Base-by-base conservation (phyloP, 2,797 vertebrate species). In the Enteromius radiatus region DNA sequence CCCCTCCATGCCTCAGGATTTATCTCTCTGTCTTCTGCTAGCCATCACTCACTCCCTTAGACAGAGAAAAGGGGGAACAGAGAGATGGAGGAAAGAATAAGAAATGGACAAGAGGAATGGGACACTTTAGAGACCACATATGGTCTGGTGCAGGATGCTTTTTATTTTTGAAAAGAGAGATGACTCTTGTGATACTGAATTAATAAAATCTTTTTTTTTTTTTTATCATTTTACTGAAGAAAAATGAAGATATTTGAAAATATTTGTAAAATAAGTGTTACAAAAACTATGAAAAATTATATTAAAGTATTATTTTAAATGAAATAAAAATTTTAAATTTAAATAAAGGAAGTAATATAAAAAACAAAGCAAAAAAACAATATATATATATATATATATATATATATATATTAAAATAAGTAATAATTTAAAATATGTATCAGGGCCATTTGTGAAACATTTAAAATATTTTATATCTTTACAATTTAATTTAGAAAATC, bases 11-110 rank as follows among this genome's bases (percentile, higher is more conserved):
- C 76, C 82, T 91, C 92, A 91, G 95, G 93, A 97, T 97, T 96
- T 96, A 96, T 97, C 95, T 96, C 93, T 91, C 93, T 88, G 84
- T 91, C 93, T 90, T 88, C 93, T 92, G 92, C 90, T 93, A 86
- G 83, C 91, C 90, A 96, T 97, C 95, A 93, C 94, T 97, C 96
- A 97, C 93, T 93, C 86, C 84, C 91, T 91, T 90, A 75, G 78
- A 43, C 90, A 90, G 92, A 90, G 87, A 82, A 56, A 87, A 86
- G 89, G 90, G 78, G 82, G 82, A 82, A 84, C 83, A 80, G 75
- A 78, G 86, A 81, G 74, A 84, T 81, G 84, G 76, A 68, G 76
- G 81, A 49, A 78, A 84, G 85, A 71, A 86, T 79, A 63, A 87
- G 49, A 82, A 23, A 75, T 69, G 38, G 75, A 69, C 69, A 54